Evolutionary conservation across 1,140 invertebrate species (phyloP), one percentile per base, ranked within the genome.

Genomic region (Marisa cornuarietis): DNA sequence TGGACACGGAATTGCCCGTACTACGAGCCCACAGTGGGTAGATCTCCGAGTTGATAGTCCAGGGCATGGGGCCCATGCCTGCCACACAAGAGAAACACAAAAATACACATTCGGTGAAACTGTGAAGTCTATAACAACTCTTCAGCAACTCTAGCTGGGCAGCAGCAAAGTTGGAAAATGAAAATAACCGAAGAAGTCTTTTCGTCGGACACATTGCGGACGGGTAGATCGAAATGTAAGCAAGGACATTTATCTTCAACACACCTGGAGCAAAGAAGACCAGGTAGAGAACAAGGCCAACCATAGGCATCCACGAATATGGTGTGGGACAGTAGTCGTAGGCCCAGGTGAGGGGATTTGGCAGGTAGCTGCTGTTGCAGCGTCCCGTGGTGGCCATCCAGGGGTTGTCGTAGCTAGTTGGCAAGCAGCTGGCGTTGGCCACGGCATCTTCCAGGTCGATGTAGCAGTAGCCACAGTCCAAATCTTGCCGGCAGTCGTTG

Each of bases 41-140:
- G 69, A 94, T 93, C 87, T 94, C 94, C 24, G 93, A 93, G 85
- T 94, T 94, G 18, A 94, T 92, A 8, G 93, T 93, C 94, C 94
- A 94, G 63, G 94, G 94, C 92, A 94, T 93, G 26, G 93, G 93
- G 18, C 93, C 93, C 92, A 93, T 93, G 49, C 93, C 92, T 92
- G 81, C 26, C 84, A 83, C 10, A 18, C 9, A 71, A 62, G 8
- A 73, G 58, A 61, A 71, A 18, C 52, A 61, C 2, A 69, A 26
- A 68, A 54, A 62, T 16, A 76, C 58, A 8, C 16, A 5, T 31
- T 18, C 16, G 42, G 31, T 42, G 31, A 42, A 42, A 42, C 31
- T 42, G 31, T 42, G 31, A 42, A 42, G 31, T 42, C 31, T 42
- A 1, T 42, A 42, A 42, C 31, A 42, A 42, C 31, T 42, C 31